A percentile compares a stretch with the other conserved stretches of the same genome.
Conservation (phyloP, 2,888 invertebrate genomes). For the Tipula unca region DNA sequence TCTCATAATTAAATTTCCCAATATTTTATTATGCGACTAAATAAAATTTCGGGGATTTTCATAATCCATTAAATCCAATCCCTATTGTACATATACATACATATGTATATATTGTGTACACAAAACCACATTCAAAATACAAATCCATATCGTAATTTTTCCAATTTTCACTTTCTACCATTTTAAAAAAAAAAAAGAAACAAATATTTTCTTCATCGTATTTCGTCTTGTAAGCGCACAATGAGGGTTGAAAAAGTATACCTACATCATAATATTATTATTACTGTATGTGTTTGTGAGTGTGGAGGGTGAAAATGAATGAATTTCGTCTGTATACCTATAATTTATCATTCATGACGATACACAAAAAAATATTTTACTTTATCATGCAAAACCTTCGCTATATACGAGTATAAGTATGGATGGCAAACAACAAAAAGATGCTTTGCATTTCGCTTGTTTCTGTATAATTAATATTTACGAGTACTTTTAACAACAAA, state of each 20-base stretch:
- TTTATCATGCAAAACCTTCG: background rate
- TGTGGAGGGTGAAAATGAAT: background rate
- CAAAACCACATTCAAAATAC: background rate
- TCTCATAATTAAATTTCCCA: background rate
- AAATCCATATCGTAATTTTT: background rate
- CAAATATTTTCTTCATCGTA: no score
- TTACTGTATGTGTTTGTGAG: background rate
- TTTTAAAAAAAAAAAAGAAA: no score
- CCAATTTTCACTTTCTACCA: background rate
- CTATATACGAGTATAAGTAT: no score
- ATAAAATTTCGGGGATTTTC: background rate
- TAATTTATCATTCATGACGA: constrained; percentile 8
- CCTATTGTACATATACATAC: background rate
- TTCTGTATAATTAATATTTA: background rate
- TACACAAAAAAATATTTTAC: background rate
- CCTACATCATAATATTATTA: background rate
- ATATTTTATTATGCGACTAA: background rate
- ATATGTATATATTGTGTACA: background rate
- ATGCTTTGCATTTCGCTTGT: background rate
- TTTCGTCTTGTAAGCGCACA: background rate
- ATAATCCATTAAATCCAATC: constrained; percentile 8
- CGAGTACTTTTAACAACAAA: background rate
- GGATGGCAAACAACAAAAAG: background rate
- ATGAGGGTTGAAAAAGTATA: background rate
- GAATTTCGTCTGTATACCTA: background rate